A percentile compares a stretch with the other conserved stretches of the same genome.
phyloP scores from a whole-genome alignment of 2,113 vertebrate genomes.

The Pycnonotus jocosus region DNA sequence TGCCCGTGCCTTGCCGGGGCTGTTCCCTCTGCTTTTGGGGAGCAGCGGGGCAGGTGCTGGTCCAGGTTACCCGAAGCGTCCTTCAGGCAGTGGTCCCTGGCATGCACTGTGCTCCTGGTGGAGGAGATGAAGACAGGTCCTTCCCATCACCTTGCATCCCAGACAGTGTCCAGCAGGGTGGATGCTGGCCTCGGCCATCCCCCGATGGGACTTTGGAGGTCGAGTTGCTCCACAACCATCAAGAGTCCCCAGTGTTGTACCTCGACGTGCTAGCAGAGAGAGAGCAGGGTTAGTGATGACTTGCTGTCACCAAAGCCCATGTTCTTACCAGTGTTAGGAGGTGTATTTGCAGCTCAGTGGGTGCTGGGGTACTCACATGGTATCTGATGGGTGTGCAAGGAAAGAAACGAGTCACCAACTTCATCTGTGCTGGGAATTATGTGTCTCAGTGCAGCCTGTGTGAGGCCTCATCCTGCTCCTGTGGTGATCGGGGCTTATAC shows the following conservation, averaged over 20 bases:
- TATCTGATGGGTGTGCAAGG: rapidly evolving
- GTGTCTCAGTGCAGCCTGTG: rapidly evolving
- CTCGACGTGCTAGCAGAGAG: rapidly evolving
- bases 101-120: rapidly evolving
- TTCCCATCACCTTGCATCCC: too few relatives aligned
- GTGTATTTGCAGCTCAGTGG: rapidly evolving
- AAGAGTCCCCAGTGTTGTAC: rapidly evolving
- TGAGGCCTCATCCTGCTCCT: neutral
- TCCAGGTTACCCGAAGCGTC: neutral
- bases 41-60: neutral
- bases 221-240: neutral
- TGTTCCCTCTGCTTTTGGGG: neutral
- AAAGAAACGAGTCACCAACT: neutral
- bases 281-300: rapidly evolving
- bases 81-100: neutral
- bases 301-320: neutral
- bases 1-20: neutral
- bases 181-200: neutral
- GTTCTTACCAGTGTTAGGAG: neutral
- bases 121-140: rapidly evolving
- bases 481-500: rapidly evolving
- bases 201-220: neutral
- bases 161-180: rapidly evolving
- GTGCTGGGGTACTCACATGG: rapidly evolving
- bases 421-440: rapidly evolving